phyloP scores from a whole-genome alignment of 2,797 vertebrate genomes.

The Crocodylus rhombifer region DNA sequence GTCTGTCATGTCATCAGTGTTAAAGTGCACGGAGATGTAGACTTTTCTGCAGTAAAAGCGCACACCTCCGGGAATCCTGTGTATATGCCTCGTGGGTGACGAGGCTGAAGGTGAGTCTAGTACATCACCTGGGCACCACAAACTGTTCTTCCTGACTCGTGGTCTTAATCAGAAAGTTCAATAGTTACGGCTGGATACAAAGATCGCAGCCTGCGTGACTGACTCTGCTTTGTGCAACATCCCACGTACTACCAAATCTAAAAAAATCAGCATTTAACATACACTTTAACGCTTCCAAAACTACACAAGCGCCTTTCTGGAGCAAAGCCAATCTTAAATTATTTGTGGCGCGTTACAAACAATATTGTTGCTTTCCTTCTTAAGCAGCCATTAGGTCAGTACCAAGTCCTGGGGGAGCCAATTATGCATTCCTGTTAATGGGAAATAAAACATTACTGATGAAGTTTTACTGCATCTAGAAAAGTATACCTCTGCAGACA shows the following conservation, averaged over 20 bases:
- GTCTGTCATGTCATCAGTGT: background rate
- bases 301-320: background rate
- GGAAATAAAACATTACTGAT: background rate
- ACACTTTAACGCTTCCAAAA: background rate
- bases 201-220: background rate
- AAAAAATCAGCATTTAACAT: background rate
- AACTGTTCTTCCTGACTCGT: rapidly evolving
- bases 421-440: background rate
- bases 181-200: background rate
- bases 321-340: background rate
- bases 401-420: background rate
- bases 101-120: background rate
- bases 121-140: background rate
- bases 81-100: background rate
- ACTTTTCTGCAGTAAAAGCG: rapidly evolving
- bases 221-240: background rate
- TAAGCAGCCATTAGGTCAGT: background rate
- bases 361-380: background rate
- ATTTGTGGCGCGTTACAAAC: background rate
- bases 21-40: background rate
- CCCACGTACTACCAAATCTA: background rate
- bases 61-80: too few species aligned
- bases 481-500: constrained; percentile 62
- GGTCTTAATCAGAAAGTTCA: background rate
- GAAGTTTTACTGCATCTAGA: constrained; percentile 47